These are phyloP conservation scores for Epinephelus awoara DNA, from an alignment of 2,797 vertebrate genomes.

Conservation along the genomic window DNA sequence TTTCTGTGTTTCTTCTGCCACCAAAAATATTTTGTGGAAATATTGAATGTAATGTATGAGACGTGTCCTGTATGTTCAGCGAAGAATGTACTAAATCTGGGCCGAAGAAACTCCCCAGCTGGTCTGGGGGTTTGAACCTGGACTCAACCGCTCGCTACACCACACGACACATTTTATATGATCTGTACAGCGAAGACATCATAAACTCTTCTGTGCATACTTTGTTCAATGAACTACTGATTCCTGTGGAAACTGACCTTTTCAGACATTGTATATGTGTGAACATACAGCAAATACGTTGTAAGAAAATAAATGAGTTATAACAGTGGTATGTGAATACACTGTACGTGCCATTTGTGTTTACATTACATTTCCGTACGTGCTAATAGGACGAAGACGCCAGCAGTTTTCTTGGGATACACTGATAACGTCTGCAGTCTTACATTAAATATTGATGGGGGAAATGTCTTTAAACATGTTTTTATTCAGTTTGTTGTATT, in stretches of 20 bases:
- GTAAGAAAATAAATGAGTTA: background rate
- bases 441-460: background rate
- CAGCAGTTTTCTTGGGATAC: slow-evolving; percentile 17
- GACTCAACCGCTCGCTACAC: background rate
- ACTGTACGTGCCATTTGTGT: slow-evolving; percentile 37
- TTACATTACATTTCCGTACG: slow-evolving; percentile 14
- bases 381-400: slow-evolving; percentile 5
- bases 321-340: background rate
- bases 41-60: slow-evolving; percentile 54
- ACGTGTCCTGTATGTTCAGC: slow-evolving; percentile 2
- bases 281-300: slow-evolving; percentile 30
- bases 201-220: slow-evolving; percentile 24
- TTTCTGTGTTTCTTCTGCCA: slow-evolving; percentile 21
- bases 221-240: slow-evolving; percentile 26
- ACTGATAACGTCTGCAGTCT: background rate
- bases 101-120: slow-evolving; percentile 52
- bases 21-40: slow-evolving; percentile 1
- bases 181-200: slow-evolving; percentile 32
- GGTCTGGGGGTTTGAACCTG: slow-evolving; percentile 57
- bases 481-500: slow-evolving; percentile 36
- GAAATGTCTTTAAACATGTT: slow-evolving; percentile 7
- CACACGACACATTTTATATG: slow-evolving; percentile 33
- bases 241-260: slow-evolving; percentile 35
- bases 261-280: slow-evolving; percentile 36
- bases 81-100: slow-evolving; percentile 35